These are phyloP conservation scores for Emydoidea blandingii DNA, from an alignment of 2,797 vertebrate genomes.

Conservation along the genomic window DNA sequence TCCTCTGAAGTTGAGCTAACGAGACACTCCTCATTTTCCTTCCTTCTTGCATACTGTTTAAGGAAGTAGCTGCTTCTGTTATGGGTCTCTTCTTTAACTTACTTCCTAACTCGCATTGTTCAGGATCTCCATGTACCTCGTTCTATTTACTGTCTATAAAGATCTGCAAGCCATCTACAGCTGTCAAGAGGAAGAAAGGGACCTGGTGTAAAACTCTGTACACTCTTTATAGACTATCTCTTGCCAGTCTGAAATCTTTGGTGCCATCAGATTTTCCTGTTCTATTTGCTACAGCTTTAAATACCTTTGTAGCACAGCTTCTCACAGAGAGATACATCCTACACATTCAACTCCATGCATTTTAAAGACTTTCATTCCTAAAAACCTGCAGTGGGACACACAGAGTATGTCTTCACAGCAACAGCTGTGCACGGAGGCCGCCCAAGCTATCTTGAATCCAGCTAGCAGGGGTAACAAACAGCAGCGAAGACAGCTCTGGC, in stretches of 20 bases:
- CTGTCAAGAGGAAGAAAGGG: background rate
- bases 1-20: background rate
- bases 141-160: background rate
- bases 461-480: background rate
- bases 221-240: background rate
- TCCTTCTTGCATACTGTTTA: background rate
- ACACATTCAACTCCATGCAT: background rate
- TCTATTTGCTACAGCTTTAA: no score
- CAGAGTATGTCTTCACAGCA: background rate
- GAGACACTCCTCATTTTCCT: background rate
- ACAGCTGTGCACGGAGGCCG: background rate
- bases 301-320: no score
- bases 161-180: accelerated
- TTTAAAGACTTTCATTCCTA: background rate
- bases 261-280: background rate
- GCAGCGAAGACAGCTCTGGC: background rate
- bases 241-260: background rate
- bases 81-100: no score
- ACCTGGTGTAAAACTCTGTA: no score
- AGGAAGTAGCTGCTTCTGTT: accelerated
- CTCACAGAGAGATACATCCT: background rate
- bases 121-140: background rate
- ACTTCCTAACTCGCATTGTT: background rate
- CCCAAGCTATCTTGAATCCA: background rate
- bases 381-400: background rate